Conservation (phyloP, 2,113 vertebrate species). For the Atractosteus spatula region DNA sequence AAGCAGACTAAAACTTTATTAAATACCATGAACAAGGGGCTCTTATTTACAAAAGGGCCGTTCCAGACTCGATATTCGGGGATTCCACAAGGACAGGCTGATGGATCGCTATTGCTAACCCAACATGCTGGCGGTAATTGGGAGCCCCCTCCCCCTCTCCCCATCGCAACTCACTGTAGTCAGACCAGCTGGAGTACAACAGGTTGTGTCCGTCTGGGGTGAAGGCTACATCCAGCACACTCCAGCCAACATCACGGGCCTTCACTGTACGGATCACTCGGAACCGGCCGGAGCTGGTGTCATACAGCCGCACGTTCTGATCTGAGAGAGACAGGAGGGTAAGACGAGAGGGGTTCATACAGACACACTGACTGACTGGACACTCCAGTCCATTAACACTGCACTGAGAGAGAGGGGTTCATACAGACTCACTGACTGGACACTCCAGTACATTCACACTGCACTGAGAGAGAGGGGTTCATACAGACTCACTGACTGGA, state of each 20-base stretch:
- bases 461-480: too few relatives aligned
- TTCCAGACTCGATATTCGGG: too few relatives aligned
- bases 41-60: too few relatives aligned
- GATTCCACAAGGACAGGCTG: neutral
- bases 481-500: neutral
- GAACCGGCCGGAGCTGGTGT: slow-evolving; percentile 77
- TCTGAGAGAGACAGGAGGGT: slow-evolving; percentile 53
- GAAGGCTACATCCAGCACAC: slow-evolving; percentile 86
- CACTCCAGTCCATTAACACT: neutral
- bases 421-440: neutral
- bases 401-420: neutral
- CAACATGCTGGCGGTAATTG: neutral
- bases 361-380: neutral
- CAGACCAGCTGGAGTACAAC: slow-evolving; percentile 91
- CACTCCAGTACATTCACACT: too few relatives aligned
- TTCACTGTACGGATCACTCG: slow-evolving; percentile 75
- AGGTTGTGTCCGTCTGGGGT: slow-evolving; percentile 78
- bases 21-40: too few relatives aligned
- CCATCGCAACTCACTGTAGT: slow-evolving; percentile 70
- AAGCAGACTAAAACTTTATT: too few relatives aligned
- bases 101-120: too few relatives aligned
- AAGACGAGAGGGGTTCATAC: too few relatives aligned
- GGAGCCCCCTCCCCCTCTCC: neutral
- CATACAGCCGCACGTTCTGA: slow-evolving; percentile 84
- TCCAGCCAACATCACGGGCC: slow-evolving; percentile 89